Conservation (phyloP, 2,113 vertebrate genomes). For the Clarias gariepinus region DNA sequence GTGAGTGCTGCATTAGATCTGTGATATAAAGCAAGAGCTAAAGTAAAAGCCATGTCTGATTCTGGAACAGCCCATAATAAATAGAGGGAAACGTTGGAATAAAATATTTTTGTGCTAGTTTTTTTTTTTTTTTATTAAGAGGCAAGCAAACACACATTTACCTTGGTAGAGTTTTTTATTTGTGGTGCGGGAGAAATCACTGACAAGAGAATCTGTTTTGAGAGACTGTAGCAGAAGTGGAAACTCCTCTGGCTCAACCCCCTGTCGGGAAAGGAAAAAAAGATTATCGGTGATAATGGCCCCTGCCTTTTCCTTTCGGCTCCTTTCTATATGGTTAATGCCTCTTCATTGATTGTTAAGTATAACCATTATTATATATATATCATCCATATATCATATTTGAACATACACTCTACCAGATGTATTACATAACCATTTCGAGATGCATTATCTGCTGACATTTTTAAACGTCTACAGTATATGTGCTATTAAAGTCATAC, state of each 20-base stretch:
- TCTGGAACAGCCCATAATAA: not conserved
- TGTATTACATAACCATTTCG: not conserved
- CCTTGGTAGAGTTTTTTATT: constrained; percentile 84
- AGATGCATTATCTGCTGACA: not conserved
- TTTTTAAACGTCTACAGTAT: not conserved
- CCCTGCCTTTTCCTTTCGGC: not conserved
- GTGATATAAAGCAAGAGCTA: constrained; percentile 37
- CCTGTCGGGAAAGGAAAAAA: constrained; percentile 63
- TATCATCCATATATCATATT: not conserved
- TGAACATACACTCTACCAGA: not conserved
- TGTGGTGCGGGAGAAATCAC: constrained; percentile 70
- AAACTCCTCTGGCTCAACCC: constrained; percentile 82
- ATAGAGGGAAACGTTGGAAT: not conserved
- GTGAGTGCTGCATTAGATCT: constrained; percentile 81
- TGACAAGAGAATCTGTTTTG: constrained; percentile 73
- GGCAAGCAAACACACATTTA: constrained; percentile 50
- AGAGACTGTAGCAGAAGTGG: constrained; percentile 80
- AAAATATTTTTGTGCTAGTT: not conserved
- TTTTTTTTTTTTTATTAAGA: not conserved
- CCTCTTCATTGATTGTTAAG: not conserved
- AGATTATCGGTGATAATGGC: not conserved
- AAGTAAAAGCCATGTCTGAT: constrained; percentile 3
- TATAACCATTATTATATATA: not conserved
- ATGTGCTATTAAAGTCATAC: not conserved
- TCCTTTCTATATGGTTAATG: not conserved